Percentiles rank a stretch among this genome's conserved stretches.
phyloP scores from a whole-genome alignment of 2,888 invertebrate species.

The Trichacis sp. region DNA sequence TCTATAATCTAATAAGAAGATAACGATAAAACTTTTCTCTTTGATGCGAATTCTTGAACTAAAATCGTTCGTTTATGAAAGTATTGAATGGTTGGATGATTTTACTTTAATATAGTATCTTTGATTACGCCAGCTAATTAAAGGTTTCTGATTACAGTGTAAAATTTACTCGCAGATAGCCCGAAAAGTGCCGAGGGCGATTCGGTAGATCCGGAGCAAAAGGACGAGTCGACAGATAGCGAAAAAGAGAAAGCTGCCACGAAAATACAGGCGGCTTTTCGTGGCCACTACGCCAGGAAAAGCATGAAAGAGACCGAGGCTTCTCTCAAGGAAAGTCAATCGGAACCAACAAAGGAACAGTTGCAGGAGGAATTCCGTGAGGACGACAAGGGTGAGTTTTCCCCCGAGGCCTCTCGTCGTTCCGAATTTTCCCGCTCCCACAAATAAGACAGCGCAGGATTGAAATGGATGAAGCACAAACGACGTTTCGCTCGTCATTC shows the following conservation, averaged over 20 bases:
- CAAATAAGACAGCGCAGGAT: not conserved
- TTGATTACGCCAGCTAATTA: too few species aligned
- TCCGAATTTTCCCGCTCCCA: not conserved
- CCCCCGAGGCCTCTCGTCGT: slow-evolving; percentile 2
- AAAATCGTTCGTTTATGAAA: too few species aligned
- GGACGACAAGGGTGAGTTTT: slow-evolving; percentile 80
- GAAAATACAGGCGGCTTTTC: slow-evolving; percentile 90
- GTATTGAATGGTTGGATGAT: too few species aligned
- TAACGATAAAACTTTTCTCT: too few species aligned
- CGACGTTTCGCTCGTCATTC: not conserved
- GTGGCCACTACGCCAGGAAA: slow-evolving; percentile 84
- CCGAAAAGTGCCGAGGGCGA: slow-evolving; percentile 35
- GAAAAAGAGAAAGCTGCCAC: slow-evolving; percentile 77
- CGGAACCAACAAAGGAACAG: slow-evolving; percentile 77
- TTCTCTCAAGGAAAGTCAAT: slow-evolving; percentile 64
- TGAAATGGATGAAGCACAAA: not conserved
- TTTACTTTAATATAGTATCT: too few species aligned
- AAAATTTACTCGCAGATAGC: slow-evolving; percentile 18
- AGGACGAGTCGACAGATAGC: slow-evolving; percentile 67
- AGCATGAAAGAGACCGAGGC: slow-evolving; percentile 76
- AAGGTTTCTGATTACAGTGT: not conserved
- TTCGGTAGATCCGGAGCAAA: slow-evolving; percentile 43
- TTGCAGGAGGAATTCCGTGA: slow-evolving; percentile 83
- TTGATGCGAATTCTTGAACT: too few species aligned
- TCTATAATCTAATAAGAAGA: too few species aligned